These are phyloP conservation scores for Liodrosophila aerea DNA, from an alignment of 2,888 invertebrate genomes.

Conservation along the genomic window DNA sequence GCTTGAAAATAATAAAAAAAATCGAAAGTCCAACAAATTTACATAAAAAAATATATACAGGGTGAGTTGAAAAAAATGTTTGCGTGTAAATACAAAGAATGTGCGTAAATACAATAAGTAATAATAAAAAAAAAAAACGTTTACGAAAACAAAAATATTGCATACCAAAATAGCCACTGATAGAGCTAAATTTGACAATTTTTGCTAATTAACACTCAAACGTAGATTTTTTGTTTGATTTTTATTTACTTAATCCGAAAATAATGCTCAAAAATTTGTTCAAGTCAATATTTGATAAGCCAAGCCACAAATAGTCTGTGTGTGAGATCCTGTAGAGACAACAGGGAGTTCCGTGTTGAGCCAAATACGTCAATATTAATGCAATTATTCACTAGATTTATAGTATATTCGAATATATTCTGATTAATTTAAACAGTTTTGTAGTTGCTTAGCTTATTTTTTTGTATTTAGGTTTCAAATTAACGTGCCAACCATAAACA, in stretches of 20 bases:
- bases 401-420: too few species aligned
- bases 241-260: conserved; percentile 10
- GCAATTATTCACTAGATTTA: too few species aligned
- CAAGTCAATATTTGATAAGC: conserved; percentile 35
- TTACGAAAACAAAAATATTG: conserved; percentile 11
- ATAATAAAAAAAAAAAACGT: too few species aligned
- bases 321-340: background rate
- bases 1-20: background rate
- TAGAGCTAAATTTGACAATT: conserved; percentile 39
- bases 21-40: background rate
- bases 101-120: too few species aligned
- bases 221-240: conserved; percentile 8
- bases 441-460: conserved; percentile 9
- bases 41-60: conserved; percentile 19
- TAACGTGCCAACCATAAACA: conserved; percentile 37
- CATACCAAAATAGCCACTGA: conserved; percentile 26
- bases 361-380: too few species aligned
- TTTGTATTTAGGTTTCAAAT: conserved; percentile 55
- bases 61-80: conserved; percentile 29
- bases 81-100: conserved; percentile 42
- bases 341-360: background rate
- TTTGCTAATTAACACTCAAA: conserved; percentile 37
- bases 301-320: too few species aligned
- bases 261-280: conserved; percentile 24
- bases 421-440: too few species aligned